A percentile compares a stretch with the other conserved stretches of the same genome.
These are phyloP conservation scores for Monopterus albus DNA, from an alignment of 2,113 vertebrate species.

Conservation along the genomic window DNA sequence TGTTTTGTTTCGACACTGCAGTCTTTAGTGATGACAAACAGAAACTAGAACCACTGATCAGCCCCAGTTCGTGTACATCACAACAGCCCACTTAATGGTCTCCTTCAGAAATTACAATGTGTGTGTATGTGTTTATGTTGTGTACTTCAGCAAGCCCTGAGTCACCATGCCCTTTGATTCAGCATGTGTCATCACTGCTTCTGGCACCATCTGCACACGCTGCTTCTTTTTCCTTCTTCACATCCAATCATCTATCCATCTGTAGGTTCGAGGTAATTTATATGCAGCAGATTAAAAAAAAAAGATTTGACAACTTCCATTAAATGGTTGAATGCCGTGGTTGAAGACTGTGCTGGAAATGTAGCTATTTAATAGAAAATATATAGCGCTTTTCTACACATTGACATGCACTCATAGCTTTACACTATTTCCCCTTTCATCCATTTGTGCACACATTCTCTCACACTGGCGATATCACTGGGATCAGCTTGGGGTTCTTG, in stretches of 20 bases:
- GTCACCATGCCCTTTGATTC: slow-evolving; percentile 36
- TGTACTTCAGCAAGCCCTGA: slow-evolving; percentile 35
- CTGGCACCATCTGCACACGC: slow-evolving; percentile 23
- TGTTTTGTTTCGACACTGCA: background rate
- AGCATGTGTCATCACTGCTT: slow-evolving; percentile 19
- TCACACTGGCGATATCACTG: too few relatives aligned
- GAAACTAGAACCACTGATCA: slow-evolving; percentile 3
- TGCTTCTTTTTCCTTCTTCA: slow-evolving; percentile 7
- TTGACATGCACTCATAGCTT: too few relatives aligned
- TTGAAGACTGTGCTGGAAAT: background rate
- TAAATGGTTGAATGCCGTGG: background rate
- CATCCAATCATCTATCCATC: slow-evolving; percentile 2
- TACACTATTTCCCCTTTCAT: too few relatives aligned
- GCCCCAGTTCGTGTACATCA: background rate
- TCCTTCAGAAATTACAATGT: slow-evolving; percentile 10
- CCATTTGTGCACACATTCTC: too few relatives aligned
- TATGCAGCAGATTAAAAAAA: too few relatives aligned
- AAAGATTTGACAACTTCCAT: too few relatives aligned
- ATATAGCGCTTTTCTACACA: too few relatives aligned
- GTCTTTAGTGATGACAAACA: background rate
- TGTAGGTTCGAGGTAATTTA: too few relatives aligned
- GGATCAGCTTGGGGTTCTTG: too few relatives aligned
- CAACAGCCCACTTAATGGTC: slow-evolving; percentile 4
- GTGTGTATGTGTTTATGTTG: slow-evolving; percentile 9
- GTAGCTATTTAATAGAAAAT: too few relatives aligned